phyloP scores from a whole-genome alignment of 2,797 vertebrate species.

The Myotis pilosus region DNA sequence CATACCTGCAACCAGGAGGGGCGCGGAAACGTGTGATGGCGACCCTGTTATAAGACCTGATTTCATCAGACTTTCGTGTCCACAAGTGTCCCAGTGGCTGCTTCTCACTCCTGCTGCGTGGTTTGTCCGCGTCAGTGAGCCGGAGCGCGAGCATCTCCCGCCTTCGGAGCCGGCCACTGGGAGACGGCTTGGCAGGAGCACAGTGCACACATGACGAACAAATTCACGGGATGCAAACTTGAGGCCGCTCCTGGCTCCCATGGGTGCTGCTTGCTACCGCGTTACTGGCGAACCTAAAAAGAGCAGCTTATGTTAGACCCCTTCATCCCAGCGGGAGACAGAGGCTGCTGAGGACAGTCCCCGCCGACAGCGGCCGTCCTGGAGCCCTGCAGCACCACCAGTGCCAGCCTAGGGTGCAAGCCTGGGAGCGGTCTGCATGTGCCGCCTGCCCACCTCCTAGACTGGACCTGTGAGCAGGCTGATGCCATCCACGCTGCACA shows the following conservation, averaged over 20 bases:
- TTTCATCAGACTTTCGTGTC: not conserved
- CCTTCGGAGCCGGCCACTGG: not conserved
- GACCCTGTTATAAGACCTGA: not conserved
- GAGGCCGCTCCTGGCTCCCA: not conserved
- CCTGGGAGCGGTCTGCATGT: not conserved
- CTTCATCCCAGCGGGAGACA: not conserved
- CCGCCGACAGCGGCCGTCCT: too few species aligned
- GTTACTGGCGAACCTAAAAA: not conserved
- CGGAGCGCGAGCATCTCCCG: rapidly evolving
- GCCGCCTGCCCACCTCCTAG: not conserved
- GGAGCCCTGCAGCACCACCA: not conserved
- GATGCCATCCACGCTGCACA: not conserved
- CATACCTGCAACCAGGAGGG: not conserved
- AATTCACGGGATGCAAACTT: rapidly evolving
- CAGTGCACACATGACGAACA: too few species aligned
- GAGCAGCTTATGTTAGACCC: not conserved
- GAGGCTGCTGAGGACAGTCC: not conserved
- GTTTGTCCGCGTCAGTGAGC: rapidly evolving
- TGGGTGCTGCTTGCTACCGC: not conserved
- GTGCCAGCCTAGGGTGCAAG: not conserved
- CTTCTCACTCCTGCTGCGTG: rapidly evolving
- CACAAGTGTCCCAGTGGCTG: rapidly evolving
- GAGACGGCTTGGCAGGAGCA: not conserved
- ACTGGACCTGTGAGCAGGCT: not conserved
- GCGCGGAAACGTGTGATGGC: rapidly evolving